Evolutionary conservation across 2,888 invertebrate genomes (phyloP).

Genomic region (Neelides folsomi): DNA sequence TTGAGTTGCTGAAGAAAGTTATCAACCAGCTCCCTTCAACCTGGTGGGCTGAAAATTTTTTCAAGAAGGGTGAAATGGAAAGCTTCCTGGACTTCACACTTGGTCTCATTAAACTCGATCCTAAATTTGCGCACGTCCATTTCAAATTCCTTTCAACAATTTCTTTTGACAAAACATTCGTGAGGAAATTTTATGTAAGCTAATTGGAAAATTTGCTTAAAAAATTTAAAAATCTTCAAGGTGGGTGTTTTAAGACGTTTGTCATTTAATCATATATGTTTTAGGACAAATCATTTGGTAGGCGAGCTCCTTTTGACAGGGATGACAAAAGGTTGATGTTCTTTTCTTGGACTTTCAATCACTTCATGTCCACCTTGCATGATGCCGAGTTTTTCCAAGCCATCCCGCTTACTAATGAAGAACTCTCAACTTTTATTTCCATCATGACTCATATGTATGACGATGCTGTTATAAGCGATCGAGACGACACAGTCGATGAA

Average conservation of each 20-base stretch:
- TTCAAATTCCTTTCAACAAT: slow-evolving; percentile 23
- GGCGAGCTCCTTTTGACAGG: too few relatives aligned
- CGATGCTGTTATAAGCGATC: slow-evolving; percentile 13
- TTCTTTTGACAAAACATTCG: slow-evolving; percentile 13
- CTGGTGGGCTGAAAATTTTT: slow-evolving; percentile 11
- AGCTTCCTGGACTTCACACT: slow-evolving; percentile 12
- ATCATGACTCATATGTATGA: neutral
- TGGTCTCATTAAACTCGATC: slow-evolving; percentile 26
- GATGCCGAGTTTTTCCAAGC: slow-evolving; percentile 64
- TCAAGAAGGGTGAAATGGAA: slow-evolving; percentile 8
- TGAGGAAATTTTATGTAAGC: slow-evolving; percentile 8
- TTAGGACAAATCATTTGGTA: too few relatives aligned
- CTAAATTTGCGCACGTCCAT: slow-evolving; percentile 39
- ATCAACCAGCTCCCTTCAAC: slow-evolving; percentile 9
- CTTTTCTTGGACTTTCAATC: slow-evolving; percentile 68
- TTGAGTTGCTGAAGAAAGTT: slow-evolving; percentile 7
- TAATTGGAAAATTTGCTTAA: too few relatives aligned
- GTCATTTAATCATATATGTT: too few relatives aligned
- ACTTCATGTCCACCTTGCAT: slow-evolving; percentile 67
- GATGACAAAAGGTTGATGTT: slow-evolving; percentile 39
- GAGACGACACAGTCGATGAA: neutral
- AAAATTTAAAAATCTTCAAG: too few relatives aligned
- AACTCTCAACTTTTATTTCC: slow-evolving; percentile 4
- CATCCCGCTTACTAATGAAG: slow-evolving; percentile 35
- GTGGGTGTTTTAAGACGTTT: too few relatives aligned